Evolutionary conservation across 2,888 invertebrate genomes (phyloP).

Genomic region (Abrostola triplasia): DNA sequence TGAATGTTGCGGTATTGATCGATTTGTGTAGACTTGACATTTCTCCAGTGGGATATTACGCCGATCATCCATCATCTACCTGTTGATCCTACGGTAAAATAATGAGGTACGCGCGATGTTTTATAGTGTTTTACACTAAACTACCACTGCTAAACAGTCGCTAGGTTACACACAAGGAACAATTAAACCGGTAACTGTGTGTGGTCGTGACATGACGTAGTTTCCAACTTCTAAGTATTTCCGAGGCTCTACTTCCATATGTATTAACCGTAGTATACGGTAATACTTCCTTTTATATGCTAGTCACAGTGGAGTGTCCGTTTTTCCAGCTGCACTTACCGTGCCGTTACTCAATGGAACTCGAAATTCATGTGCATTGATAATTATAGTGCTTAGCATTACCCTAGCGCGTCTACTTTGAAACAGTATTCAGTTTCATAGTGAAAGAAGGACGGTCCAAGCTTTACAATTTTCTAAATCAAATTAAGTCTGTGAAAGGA

Average conservation of each 20-base stretch:
- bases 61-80: no score
- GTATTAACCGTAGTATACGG: neutral
- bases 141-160: neutral
- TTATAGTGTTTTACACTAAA: no score
- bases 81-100: no score
- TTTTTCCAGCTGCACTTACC: slow-evolving; percentile 32
- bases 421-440: no score
- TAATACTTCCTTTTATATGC: slow-evolving; percentile 25
- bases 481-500: no score
- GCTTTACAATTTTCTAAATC: no score
- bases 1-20: no score
- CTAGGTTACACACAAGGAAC: neutral
- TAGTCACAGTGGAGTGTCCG: slow-evolving; percentile 34
- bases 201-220: slow-evolving; percentile 2
- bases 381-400: slow-evolving; percentile 20
- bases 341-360: slow-evolving; percentile 38
- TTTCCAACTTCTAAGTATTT: neutral
- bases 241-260: slow-evolving; percentile 1
- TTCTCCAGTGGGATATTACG: no score
- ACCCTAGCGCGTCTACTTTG: neutral
- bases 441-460: no score
- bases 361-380: slow-evolving; percentile 55
- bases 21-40: no score
- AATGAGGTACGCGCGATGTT: no score
- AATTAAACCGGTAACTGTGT: slow-evolving; percentile 5